A percentile compares a stretch with the other conserved stretches of the same genome.
phyloP scores from a whole-genome alignment of 2,888 invertebrate genomes.

The Macroteleia sp. region DNA sequence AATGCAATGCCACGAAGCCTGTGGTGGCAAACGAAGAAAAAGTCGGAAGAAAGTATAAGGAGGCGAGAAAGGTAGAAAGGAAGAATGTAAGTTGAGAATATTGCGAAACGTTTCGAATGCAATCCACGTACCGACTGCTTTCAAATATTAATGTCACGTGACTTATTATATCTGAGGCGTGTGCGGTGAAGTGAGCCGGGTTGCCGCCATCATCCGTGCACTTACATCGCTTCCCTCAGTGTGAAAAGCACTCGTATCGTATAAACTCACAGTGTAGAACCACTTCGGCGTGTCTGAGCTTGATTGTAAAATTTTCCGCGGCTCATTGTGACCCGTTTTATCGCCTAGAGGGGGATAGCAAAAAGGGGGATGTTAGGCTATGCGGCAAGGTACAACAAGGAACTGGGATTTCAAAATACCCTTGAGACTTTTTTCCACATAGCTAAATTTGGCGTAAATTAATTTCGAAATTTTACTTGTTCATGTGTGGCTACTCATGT shows the following conservation, averaged over 20 bases:
- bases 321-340: constrained; percentile 77
- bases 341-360: constrained; percentile 68
- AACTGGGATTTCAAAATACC: constrained; percentile 73
- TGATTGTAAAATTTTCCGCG: constrained; percentile 79
- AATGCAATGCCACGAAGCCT: constrained; percentile 31
- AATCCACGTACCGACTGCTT: constrained; percentile 84
- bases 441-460: constrained; percentile 75
- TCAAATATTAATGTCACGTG: constrained; percentile 84
- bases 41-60: constrained; percentile 34
- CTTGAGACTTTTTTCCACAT: constrained; percentile 71
- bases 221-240: constrained; percentile 64
- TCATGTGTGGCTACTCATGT: constrained; percentile 75
- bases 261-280: constrained; percentile 68
- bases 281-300: constrained; percentile 73
- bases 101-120: constrained; percentile 81
- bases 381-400: constrained; percentile 56
- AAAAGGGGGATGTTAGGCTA: constrained; percentile 31
- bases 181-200: constrained; percentile 78
- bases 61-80: constrained; percentile 36
- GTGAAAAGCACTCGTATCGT: constrained; percentile 68
- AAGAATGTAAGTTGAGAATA: constrained; percentile 73
- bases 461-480: constrained; percentile 25
- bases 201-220: constrained; percentile 69
- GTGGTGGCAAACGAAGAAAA: constrained; percentile 28
- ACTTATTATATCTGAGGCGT: constrained; percentile 83